Percentiles rank a stretch among this genome's conserved stretches.
Evolutionary conservation across 2,888 invertebrate species (phyloP).

Genomic region (Isoperla grammatica): DNA sequence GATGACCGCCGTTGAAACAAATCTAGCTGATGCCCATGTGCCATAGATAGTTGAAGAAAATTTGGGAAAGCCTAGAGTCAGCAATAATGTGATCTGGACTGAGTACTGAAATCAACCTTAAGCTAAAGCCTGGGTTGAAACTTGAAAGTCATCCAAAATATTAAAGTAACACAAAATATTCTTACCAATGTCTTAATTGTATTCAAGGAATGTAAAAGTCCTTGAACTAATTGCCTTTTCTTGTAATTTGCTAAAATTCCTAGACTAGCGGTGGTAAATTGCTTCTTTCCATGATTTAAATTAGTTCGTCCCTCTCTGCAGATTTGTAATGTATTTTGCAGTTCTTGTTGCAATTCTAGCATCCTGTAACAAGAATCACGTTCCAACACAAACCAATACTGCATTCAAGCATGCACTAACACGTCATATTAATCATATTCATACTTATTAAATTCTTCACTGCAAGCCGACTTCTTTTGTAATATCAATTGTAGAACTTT

Average conservation of each 20-base stretch:
- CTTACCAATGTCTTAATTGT: conserved; percentile 73
- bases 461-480: conserved; percentile 84
- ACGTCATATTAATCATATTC: background rate
- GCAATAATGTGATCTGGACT: too few species aligned
- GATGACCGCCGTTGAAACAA: too few species aligned
- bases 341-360: conserved; percentile 61
- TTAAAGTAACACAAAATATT: too few species aligned
- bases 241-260: conserved; percentile 88
- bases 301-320: conserved; percentile 68
- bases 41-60: too few species aligned
- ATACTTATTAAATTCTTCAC: conserved; percentile 68
- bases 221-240: conserved; percentile 76
- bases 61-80: too few species aligned
- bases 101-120: too few species aligned
- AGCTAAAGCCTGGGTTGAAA: too few species aligned
- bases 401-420: background rate
- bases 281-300: conserved; percentile 68
- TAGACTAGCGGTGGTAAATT: conserved; percentile 79
- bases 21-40: too few species aligned
- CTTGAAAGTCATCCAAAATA: too few species aligned
- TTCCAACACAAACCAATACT: background rate
- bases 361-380: conserved; percentile 46
- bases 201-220: conserved; percentile 70
- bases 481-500: conserved; percentile 89
- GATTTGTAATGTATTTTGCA: conserved; percentile 62